phyloP scores from a whole-genome alignment of 2,797 vertebrate genomes.

The Gymnocypris eckloni region DNA sequence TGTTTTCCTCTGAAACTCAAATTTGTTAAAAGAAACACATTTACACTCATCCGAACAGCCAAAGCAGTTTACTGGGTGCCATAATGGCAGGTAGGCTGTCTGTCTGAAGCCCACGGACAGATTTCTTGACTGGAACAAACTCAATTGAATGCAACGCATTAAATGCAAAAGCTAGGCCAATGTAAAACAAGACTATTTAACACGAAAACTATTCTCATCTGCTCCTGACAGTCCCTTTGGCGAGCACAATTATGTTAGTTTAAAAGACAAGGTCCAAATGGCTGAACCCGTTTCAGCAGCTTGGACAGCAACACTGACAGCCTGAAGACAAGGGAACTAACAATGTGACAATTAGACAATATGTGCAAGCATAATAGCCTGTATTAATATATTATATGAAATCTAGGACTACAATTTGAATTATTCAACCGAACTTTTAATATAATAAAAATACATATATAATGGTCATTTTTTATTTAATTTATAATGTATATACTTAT shows the following conservation, averaged over 20 bases:
- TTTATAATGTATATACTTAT: not conserved
- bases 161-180: constrained; percentile 19
- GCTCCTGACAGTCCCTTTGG: constrained; percentile 45
- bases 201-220: constrained; percentile 48
- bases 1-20: constrained; percentile 75
- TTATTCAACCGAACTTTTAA: too few relatives aligned
- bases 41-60: constrained; percentile 46
- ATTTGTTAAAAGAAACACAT: constrained; percentile 68
- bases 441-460: not conserved
- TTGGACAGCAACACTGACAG: constrained; percentile 68
- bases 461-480: not conserved
- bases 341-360: constrained; percentile 38
- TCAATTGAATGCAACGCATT: not conserved
- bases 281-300: constrained; percentile 71
- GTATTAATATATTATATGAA: not conserved
- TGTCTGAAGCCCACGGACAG: constrained; percentile 69
- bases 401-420: not conserved
- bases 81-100: constrained; percentile 56
- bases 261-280: constrained; percentile 33
- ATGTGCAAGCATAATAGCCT: constrained; percentile 18
- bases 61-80: constrained; percentile 52
- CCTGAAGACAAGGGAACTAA: constrained; percentile 19
- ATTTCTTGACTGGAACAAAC: constrained; percentile 57
- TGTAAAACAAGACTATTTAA: constrained; percentile 34
- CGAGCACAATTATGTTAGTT: constrained; percentile 18